phyloP scores from a whole-genome alignment of 2,797 vertebrate genomes.

The Kryptopterus vitreolus region DNA sequence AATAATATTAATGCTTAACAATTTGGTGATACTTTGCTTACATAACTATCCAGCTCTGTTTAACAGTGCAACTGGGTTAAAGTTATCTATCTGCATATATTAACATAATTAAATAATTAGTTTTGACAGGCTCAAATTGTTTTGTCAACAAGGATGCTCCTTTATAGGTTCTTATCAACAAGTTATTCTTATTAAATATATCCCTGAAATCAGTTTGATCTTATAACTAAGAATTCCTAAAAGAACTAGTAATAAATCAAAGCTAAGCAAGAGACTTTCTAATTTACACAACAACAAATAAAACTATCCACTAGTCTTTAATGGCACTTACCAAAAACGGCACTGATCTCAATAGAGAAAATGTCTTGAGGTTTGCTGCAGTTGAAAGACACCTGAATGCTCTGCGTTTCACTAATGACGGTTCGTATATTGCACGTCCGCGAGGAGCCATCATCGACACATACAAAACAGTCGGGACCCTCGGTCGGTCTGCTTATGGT shows the following conservation, averaged over 20 bases:
- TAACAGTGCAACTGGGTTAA: background rate
- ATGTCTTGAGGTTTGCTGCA: slow-evolving; percentile 67
- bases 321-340: slow-evolving; percentile 65
- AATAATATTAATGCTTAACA: background rate
- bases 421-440: slow-evolving; percentile 21
- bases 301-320: background rate
- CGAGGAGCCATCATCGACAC: slow-evolving; percentile 41
- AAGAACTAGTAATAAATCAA: background rate
- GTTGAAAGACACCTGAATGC: slow-evolving; percentile 65
- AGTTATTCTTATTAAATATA: background rate
- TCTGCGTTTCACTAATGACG: background rate
- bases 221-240: background rate
- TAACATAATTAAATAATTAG: background rate
- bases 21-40: background rate
- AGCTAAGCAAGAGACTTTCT: too few relatives aligned
- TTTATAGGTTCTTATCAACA: background rate
- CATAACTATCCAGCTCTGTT: background rate
- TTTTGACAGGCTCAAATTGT: background rate
- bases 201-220: background rate
- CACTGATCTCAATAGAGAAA: slow-evolving; percentile 69
- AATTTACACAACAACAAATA: too few relatives aligned
- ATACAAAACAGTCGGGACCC: slow-evolving; percentile 64
- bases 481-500: slow-evolving; percentile 37
- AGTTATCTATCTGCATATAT: too few relatives aligned
- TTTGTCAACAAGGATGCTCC: background rate